Percentiles rank a stretch among this genome's conserved stretches.
phyloP scores from a whole-genome alignment of 2,113 vertebrate species.

The Podocnemis expansa region DNA sequence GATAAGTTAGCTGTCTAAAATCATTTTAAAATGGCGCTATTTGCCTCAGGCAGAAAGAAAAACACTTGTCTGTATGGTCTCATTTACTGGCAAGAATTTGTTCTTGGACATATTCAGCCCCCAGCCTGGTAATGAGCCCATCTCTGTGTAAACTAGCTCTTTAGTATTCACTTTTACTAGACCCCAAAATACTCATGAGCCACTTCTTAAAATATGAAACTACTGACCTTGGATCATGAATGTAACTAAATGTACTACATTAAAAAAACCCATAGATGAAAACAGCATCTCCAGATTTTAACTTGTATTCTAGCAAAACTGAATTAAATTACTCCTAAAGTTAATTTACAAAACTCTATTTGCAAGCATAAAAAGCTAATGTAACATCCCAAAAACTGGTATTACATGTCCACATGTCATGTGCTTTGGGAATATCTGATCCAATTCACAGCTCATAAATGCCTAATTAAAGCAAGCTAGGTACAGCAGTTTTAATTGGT shows the following conservation, averaged over 20 bases:
- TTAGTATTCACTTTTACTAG: neutral
- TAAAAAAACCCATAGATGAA: neutral
- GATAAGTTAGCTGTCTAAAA: neutral
- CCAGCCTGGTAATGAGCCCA: neutral
- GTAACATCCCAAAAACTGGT: slow-evolving; percentile 51
- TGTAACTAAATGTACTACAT: neutral
- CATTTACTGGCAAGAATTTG: neutral
- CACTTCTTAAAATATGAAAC: neutral
- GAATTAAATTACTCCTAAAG: slow-evolving; percentile 27
- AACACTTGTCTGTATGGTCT: neutral
- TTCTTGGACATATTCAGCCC: neutral
- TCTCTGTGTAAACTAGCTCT: neutral
- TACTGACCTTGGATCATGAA: neutral
- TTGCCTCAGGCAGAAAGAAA: neutral
- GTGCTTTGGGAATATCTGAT: slow-evolving; percentile 66
- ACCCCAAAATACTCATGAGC: neutral
- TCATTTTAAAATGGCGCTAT: neutral
- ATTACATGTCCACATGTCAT: slow-evolving; percentile 54
- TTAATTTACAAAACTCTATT: slow-evolving; percentile 42
- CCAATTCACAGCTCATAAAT: slow-evolving; percentile 64
- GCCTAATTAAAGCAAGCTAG: slow-evolving; percentile 73
- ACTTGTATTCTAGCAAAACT: neutral
- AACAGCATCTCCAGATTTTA: neutral
- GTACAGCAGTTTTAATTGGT: slow-evolving; percentile 65
- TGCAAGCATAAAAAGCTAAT: slow-evolving; percentile 57